Evolutionary conservation across 2,113 vertebrate species (phyloP).

Genomic region (Pavo muticus): DNA sequence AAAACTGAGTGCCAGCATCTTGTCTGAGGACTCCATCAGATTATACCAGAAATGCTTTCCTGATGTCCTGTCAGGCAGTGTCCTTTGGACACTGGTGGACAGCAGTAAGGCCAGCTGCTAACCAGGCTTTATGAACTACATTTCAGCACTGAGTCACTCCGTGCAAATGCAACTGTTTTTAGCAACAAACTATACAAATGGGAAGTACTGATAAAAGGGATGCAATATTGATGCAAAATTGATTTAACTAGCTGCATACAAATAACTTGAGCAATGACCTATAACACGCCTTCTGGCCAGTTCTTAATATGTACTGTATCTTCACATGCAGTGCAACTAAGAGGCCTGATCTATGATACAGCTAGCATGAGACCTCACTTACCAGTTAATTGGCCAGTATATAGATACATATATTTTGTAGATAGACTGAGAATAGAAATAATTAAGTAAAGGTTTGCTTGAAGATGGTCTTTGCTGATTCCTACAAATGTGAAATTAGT

Average conservation of each 20-base stretch:
- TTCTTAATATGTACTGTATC: not conserved
- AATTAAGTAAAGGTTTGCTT: not conserved
- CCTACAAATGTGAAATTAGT: not conserved
- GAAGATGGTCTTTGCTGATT: not conserved
- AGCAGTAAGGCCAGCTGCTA: not conserved
- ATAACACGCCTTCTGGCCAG: not conserved
- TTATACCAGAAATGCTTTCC: not conserved
- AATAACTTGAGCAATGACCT: rapidly evolving
- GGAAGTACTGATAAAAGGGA: not conserved
- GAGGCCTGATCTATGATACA: not conserved
- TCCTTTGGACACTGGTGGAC: not conserved
- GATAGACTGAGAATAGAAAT: not conserved
- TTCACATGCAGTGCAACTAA: not conserved
- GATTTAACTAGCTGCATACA: not conserved
- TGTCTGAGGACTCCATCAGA: not conserved
- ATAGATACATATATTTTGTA: not conserved
- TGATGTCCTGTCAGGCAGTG: not conserved
- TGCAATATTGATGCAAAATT: rapidly evolving
- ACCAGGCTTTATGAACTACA: not conserved
- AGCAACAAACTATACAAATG: not conserved
- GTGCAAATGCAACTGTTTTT: not conserved
- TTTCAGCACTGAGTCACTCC: rapidly evolving
- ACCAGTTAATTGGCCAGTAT: not conserved
- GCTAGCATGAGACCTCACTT: not conserved
- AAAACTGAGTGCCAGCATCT: not conserved